Base-by-base conservation (phyloP, 2,888 invertebrate genomes). In the Pherbina coryleti region DNA sequence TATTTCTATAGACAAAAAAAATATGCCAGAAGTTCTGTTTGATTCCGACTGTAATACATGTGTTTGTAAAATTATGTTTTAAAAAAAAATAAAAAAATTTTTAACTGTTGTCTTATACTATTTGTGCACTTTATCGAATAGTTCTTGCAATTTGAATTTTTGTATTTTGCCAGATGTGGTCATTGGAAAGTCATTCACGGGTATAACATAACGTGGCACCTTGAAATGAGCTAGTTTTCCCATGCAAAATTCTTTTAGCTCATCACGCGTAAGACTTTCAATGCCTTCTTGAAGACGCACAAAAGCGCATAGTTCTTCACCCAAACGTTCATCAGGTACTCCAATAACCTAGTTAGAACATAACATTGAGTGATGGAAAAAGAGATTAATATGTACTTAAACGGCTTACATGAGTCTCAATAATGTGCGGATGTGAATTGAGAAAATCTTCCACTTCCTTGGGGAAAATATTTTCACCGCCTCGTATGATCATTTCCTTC, bases 381-480 rank as follows among this genome's bases (percentile, higher is more conserved):
- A 51, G 5, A 22, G 2, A 28, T n/a, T 49, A n/a, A 49, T 0
- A 60, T 44, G 31, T 25, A 4, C 69, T 8, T 25, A 19, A 9
- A 37, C 9, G 3, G 83, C 87, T 80, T 87, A 94, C 94, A 84
- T 95, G 93, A 8, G 91, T 92, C 86, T 95, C 95, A 19, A 92
- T 86, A 55, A 96, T 91, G 80, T 92, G 90, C 0, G 94, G 94
- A 90, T 95, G 94, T 0, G 91, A 91, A 82, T 93, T 92, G 1
- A 95, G 86, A 80, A 93, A 92, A 81, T 94, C 92, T 89, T 96
- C 96, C 67, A 96, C 91, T 91, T 96, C 95, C 91, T 92, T 92
- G 0, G 96, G 96, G 86, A 93, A 95, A 76, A 96, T 92, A 85
- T 95, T 95, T 88, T 95, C 95, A n/a, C 95, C 95, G 5, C 95